Evolutionary conservation across 92 coral and sea anemone genomes (phyloP).

Genomic region (Metridium senile): DNA sequence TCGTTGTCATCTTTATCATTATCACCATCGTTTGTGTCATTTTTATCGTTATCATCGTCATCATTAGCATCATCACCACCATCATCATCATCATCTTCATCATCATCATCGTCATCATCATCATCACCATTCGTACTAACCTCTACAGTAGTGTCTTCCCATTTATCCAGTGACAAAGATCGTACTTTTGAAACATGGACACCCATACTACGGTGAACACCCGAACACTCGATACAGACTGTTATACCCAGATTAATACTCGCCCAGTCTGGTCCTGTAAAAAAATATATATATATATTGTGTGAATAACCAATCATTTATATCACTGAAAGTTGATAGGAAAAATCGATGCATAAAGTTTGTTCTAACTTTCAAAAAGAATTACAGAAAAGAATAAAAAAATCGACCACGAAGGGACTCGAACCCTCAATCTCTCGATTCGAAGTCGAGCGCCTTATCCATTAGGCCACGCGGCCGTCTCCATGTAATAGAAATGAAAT

Average conservation of each 20-base stretch:
- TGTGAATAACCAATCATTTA: background rate
- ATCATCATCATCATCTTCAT: too few species aligned
- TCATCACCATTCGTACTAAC: slow-evolving; percentile 30
- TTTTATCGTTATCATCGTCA: too few species aligned
- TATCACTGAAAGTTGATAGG: too few species aligned
- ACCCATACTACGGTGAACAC: slow-evolving; percentile 96
- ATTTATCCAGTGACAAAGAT: slow-evolving; percentile 90
- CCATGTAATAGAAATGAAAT: background rate
- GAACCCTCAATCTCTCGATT: slow-evolving; percentile 59
- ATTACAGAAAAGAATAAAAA: slow-evolving; percentile 4
- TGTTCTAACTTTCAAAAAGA: too few species aligned
- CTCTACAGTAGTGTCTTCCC: slow-evolving; percentile 96
- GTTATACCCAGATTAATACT: slow-evolving; percentile 93
- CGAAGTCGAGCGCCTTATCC: slow-evolving; percentile 76
- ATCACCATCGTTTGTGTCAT: too few species aligned
- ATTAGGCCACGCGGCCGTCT: slow-evolving; percentile 70
- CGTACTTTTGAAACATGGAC: slow-evolving; percentile 98
- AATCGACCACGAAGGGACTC: slow-evolving; percentile 30
- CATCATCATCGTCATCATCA: too few species aligned
- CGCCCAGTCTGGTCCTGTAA: slow-evolving; percentile 98
- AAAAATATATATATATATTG: background rate
- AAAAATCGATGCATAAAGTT: too few species aligned
- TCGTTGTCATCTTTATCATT: too few species aligned
- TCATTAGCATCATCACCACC: too few species aligned
- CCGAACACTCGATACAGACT: slow-evolving; percentile 97